Conservation (phyloP, 2,888 invertebrate genomes). For the Notocelia uddmanniana region DNA sequence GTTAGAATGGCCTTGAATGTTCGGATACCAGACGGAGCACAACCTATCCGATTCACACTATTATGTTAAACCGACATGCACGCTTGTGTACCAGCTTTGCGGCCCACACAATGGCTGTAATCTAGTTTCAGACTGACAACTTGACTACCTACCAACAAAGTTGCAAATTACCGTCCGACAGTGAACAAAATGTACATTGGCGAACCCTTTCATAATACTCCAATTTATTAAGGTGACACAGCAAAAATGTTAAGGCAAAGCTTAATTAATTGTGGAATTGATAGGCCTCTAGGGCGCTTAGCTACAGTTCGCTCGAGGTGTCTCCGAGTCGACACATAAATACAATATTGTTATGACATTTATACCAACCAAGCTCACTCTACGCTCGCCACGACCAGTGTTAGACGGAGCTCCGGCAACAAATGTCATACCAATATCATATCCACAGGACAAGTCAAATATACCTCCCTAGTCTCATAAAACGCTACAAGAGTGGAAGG, state of each 20-base stretch:
- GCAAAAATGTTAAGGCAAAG: constrained; percentile 6
- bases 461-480: constrained; percentile 21
- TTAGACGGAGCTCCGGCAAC: too few species aligned
- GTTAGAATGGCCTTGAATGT: background rate
- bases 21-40: constrained; percentile 1
- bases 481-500: constrained; percentile 10
- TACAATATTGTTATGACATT: background rate
- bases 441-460: background rate
- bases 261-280: constrained; percentile 32
- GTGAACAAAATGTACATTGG: constrained; percentile 2
- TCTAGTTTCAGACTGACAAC: constrained; percentile 21
- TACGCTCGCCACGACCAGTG: too few species aligned
- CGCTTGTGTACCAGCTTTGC: constrained; percentile 17
- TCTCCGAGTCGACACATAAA: background rate
- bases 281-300: constrained; percentile 26
- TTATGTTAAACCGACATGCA: constrained; percentile 29
- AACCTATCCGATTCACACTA: constrained; percentile 9
- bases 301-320: constrained; percentile 4
- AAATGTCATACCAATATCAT: background rate
- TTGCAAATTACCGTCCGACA: background rate
- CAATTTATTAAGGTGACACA: constrained; percentile 4
- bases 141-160: constrained; percentile 12
- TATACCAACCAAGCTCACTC: too few species aligned
- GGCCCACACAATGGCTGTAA: constrained; percentile 21
- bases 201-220: background rate